Percentiles rank a stretch among this genome's conserved stretches.
Evolutionary conservation across 2,113 vertebrate species (phyloP).

Genomic region (Callaeas wilsoni): DNA sequence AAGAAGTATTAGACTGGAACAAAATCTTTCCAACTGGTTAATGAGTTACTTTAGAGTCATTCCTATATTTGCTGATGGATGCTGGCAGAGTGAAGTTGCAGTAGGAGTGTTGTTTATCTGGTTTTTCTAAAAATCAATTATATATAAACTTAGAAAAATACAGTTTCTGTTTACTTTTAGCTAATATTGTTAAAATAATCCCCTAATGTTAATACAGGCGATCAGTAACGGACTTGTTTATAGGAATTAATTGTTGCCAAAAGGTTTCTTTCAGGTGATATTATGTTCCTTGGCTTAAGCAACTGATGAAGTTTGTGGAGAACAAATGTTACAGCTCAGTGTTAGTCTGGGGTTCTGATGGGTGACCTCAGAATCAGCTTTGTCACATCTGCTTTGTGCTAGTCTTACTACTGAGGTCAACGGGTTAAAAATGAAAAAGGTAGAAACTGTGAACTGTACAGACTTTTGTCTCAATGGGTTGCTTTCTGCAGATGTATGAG

Average conservation of each 20-base stretch:
- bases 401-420: background rate
- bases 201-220: slow-evolving; percentile 13
- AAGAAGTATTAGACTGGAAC: background rate
- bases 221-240: background rate
- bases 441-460: background rate
- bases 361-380: background rate
- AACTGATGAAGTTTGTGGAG: slow-evolving; percentile 27
- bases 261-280: slow-evolving; percentile 37
- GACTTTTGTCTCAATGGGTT: background rate
- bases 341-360: background rate
- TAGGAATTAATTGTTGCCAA: slow-evolving; percentile 47
- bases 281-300: slow-evolving; percentile 33
- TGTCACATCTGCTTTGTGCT: background rate
- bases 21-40: background rate
- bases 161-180: background rate
- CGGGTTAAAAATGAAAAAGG: background rate
- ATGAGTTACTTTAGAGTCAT: background rate
- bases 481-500: background rate
- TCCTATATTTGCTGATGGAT: background rate
- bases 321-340: background rate
- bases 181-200: background rate
- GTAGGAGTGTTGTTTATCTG: background rate
- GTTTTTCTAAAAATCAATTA: background rate
- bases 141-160: background rate
- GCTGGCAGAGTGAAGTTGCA: background rate